Percentiles rank a stretch among this genome's conserved stretches.
Evolutionary conservation across 2,113 vertebrate genomes (phyloP).

Genomic region (Tenrec ecaudatus): DNA sequence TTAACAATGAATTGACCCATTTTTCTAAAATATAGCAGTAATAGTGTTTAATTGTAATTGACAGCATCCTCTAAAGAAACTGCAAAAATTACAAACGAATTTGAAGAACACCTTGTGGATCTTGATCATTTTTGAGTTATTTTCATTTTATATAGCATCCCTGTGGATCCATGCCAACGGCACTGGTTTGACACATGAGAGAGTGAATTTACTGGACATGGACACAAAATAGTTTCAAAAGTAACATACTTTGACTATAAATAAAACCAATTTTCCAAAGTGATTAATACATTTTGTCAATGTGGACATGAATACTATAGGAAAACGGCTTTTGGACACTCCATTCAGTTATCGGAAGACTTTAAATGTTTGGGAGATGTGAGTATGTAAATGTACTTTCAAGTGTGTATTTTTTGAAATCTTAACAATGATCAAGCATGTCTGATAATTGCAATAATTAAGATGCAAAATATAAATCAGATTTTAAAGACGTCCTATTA

Average conservation of each 20-base stretch:
- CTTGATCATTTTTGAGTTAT: constrained; percentile 1
- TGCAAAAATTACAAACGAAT: neutral
- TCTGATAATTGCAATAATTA: too few species aligned
- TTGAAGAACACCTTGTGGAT: neutral
- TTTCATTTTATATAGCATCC: neutral
- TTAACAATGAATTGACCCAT: neutral
- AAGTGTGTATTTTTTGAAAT: constrained; percentile 32
- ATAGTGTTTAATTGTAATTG: neutral
- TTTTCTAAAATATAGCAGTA: neutral
- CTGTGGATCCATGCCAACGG: constrained; percentile 17
- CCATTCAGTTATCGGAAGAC: neutral
- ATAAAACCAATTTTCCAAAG: constrained; percentile 4
- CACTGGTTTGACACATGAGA: neutral
- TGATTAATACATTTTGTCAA: constrained; percentile 16
- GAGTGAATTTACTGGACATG: constrained; percentile 19
- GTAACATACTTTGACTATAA: neutral
- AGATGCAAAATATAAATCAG: too few species aligned
- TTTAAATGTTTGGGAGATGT: neutral
- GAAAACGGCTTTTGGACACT: constrained; percentile 7
- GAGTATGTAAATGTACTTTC: constrained; percentile 16
- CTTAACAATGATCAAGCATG: neutral
- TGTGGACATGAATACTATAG: neutral
- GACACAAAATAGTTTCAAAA: neutral
- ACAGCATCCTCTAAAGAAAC: neutral
- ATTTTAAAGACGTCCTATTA: neutral